phyloP scores from a whole-genome alignment of 2,113 vertebrate genomes.

The Silurus asotus region DNA sequence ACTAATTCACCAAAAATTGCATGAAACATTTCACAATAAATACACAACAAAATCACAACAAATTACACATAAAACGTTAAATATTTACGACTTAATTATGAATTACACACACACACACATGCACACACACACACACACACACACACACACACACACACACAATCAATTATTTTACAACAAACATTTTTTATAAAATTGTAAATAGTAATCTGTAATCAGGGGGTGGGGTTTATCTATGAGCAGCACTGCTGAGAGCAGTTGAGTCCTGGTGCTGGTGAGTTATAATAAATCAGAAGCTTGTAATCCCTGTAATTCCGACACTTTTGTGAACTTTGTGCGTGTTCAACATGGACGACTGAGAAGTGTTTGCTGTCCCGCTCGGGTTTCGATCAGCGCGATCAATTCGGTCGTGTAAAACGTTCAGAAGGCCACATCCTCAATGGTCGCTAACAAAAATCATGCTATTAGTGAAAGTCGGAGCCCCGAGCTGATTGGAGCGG shows the following conservation, averaged over 20 bases:
- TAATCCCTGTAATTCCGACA: neutral
- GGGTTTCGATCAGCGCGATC: neutral
- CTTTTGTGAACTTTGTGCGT: neutral
- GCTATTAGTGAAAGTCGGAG: conserved; percentile 45
- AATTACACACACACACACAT: neutral
- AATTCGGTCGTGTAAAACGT: neutral
- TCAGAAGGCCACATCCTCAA: conserved; percentile 24
- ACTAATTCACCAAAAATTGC: too few species aligned
- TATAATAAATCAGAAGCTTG: neutral
- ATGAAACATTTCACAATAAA: neutral
- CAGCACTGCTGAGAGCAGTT: neutral
- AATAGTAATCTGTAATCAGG: neutral
- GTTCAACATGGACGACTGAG: neutral
- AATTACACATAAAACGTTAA: too few species aligned
- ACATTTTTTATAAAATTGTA: neutral
- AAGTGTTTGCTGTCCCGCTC: neutral
- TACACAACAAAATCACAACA: neutral
- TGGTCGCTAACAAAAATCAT: conserved; percentile 9
- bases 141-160: neutral
- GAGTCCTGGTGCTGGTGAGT: too few species aligned
- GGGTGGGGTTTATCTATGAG: neutral
- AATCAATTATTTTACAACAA: too few species aligned
- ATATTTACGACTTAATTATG: too few species aligned
- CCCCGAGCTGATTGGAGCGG: conserved; percentile 24
- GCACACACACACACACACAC: too few species aligned